Evolutionary conservation across 2,113 vertebrate genomes (phyloP).

Genomic region (Chrysochloris asiatica): DNA sequence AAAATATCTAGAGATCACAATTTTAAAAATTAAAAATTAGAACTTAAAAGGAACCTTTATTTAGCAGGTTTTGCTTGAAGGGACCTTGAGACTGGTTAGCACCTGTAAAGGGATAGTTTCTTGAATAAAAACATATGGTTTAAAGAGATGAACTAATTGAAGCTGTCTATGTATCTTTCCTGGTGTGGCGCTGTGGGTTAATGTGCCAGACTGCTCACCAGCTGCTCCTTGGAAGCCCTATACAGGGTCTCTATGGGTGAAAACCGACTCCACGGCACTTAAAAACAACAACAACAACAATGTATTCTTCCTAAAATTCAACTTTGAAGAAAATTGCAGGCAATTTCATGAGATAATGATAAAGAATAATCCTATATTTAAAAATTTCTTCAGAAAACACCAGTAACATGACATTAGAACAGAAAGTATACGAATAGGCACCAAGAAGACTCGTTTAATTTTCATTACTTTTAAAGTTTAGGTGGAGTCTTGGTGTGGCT

Average conservation of each 20-base stretch:
- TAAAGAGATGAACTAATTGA: not conserved
- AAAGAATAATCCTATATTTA: not conserved
- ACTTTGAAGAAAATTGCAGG: not conserved
- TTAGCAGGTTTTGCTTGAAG: not conserved
- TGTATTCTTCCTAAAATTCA: constrained; percentile 1
- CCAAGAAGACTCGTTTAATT: not conserved
- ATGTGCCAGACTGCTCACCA: no score
- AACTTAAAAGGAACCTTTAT: not conserved
- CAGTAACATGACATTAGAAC: no score
- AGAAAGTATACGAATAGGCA: not conserved
- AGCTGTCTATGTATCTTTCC: no score
- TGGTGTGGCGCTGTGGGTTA: no score
- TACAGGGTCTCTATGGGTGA: no score
- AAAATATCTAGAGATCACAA: constrained; percentile 15
- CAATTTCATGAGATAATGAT: constrained; percentile 23
- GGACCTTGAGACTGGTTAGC: not conserved
- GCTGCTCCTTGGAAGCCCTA: no score
- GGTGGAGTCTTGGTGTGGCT: no score
- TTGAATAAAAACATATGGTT: not conserved
- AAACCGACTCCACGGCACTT: no score
- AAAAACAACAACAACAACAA: no score
- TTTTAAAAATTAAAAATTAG: constrained; percentile 37
- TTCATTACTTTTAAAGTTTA: no score
- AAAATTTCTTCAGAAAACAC: constrained; percentile 4
- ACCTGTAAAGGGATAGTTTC: not conserved